phyloP scores from a whole-genome alignment of 2,888 invertebrate species.

The Apantesis nais region DNA sequence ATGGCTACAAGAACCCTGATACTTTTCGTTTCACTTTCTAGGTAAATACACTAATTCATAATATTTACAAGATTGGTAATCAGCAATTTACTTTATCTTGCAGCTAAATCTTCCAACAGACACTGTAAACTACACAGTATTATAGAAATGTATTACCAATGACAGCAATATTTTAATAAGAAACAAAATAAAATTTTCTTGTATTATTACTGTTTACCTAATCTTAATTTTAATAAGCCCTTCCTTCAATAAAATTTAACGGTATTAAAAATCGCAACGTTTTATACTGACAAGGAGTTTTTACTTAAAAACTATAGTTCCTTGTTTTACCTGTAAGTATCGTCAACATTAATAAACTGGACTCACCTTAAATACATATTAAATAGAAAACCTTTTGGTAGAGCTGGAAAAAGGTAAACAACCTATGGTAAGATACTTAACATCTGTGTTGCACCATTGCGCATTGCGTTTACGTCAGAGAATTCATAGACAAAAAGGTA shows the following conservation, averaged over 20 bases:
- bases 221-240: no score
- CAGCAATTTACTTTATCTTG: background rate
- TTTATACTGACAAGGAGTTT: background rate
- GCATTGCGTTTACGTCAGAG: background rate
- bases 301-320: background rate
- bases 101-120: background rate
- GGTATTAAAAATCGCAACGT: background rate
- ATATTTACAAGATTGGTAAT: slow-evolving; percentile 36
- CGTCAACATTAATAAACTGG: no score
- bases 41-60: slow-evolving; percentile 38
- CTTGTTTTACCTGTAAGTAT: no score
- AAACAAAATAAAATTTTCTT: background rate
- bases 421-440: background rate
- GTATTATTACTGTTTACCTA: background rate
- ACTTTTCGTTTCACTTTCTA: slow-evolving; percentile 49
- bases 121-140: no score
- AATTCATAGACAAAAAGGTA: background rate
- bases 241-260: background rate
- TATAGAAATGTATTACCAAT: background rate
- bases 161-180: background rate
- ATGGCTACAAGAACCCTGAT: slow-evolving; percentile 35
- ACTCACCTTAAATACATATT: no score
- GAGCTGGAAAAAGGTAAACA: no score
- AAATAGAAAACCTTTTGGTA: no score
- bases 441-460: no score